These are phyloP conservation scores for Netelia fuscicornis DNA, from an alignment of 2,888 invertebrate genomes.

Conservation along the genomic window DNA sequence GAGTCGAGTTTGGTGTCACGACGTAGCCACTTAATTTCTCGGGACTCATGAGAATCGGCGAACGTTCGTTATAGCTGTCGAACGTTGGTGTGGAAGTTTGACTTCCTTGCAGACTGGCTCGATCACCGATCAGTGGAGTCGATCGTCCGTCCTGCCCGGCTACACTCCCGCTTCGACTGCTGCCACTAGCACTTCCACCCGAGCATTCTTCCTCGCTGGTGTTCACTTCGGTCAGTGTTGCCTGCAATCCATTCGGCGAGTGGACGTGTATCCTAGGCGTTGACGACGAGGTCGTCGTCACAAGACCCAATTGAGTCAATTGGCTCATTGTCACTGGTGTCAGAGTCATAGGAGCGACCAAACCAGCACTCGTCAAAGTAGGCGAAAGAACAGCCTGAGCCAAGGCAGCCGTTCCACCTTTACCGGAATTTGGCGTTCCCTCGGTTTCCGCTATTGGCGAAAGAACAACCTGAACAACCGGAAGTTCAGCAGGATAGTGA, in stretches of 20 bases:
- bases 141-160: slow-evolving; percentile 81
- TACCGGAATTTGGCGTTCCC: slow-evolving; percentile 84
- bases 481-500: slow-evolving; percentile 88
- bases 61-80: slow-evolving; percentile 80
- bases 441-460: slow-evolving; percentile 95
- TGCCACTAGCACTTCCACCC: slow-evolving; percentile 72
- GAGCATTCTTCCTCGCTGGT: slow-evolving; percentile 80
- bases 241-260: slow-evolving; percentile 70
- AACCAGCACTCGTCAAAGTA: slow-evolving; percentile 86
- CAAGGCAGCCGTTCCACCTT: slow-evolving; percentile 89
- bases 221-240: slow-evolving; percentile 80
- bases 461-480: slow-evolving; percentile 91
- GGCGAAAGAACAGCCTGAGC: slow-evolving; percentile 92
- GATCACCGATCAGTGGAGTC: slow-evolving; percentile 81
- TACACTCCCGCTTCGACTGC: slow-evolving; percentile 81
- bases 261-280: slow-evolving; percentile 68
- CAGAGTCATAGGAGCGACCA: slow-evolving; percentile 85
- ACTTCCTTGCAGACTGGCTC: slow-evolving; percentile 79
- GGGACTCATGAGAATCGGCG: slow-evolving; percentile 81
- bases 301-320: slow-evolving; percentile 86
- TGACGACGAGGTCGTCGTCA: slow-evolving; percentile 86
- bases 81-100: slow-evolving; percentile 79
- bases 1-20: slow-evolving; percentile 66
- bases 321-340: slow-evolving; percentile 88
- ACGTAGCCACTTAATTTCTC: slow-evolving; percentile 79